phyloP scores from a whole-genome alignment of 30 jellyfish, hydroid and myxozoan species.

The Rhopilema esculentum region DNA sequence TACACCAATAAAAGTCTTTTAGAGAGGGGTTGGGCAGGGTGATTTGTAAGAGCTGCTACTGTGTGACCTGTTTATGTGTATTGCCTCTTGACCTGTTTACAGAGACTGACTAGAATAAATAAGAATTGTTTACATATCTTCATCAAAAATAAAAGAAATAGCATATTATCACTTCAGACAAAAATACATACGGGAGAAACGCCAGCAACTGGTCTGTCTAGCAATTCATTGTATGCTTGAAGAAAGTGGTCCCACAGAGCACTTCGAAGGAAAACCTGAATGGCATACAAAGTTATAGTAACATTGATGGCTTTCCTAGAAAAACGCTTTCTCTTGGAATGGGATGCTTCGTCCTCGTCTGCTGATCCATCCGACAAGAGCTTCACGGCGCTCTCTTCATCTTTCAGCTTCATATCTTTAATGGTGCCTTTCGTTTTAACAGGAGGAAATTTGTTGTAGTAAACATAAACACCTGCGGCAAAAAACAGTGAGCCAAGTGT shows the following conservation, averaged over 20 bases:
- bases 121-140: no score
- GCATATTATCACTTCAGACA: not conserved
- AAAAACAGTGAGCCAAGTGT: slow-evolving; percentile 76
- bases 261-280: slow-evolving; percentile 80
- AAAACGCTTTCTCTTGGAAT: slow-evolving; percentile 49
- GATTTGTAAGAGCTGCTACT: no score
- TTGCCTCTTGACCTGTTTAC: no score
- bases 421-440: slow-evolving; percentile 31
- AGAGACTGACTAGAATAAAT: no score
- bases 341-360: slow-evolving; percentile 67
- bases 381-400: slow-evolving; percentile 82
- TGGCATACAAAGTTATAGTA: slow-evolving; percentile 68
- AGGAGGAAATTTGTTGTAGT: slow-evolving; percentile 80
- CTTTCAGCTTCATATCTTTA: slow-evolving; percentile 37
- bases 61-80: no score
- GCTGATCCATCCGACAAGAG: slow-evolving; percentile 79
- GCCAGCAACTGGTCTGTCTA: slow-evolving; percentile 72
- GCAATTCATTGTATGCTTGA: slow-evolving; percentile 64
- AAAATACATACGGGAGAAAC: slow-evolving; percentile 84
- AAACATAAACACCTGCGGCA: slow-evolving; percentile 62
- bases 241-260: slow-evolving; percentile 96
- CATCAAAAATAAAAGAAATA: no score
- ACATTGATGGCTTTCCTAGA: slow-evolving; percentile 78
- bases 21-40: no score
- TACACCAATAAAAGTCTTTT: no score